Conservation (phyloP, 2,113 vertebrate species). For the Phrynocephalus versicolor region DNA sequence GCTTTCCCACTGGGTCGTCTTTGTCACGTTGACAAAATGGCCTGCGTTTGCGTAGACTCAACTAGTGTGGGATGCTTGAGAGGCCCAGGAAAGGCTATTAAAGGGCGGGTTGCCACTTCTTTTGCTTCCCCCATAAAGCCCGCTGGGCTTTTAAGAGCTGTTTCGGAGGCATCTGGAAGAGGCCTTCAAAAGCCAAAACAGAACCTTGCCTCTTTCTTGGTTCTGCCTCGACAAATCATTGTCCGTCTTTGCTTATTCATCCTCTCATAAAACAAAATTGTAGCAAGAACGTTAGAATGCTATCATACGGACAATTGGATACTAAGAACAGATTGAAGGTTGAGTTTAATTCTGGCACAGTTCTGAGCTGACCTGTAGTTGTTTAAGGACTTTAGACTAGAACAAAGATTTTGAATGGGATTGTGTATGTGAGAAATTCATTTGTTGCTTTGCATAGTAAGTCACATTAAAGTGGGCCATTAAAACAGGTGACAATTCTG, state of each 20-base stretch:
- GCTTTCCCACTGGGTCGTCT: conserved; percentile 17
- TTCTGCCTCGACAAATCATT: neutral
- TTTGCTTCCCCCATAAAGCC: no score
- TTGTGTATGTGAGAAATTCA: no score
- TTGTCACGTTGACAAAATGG: neutral
- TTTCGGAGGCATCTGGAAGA: neutral
- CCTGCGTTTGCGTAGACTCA: neutral
- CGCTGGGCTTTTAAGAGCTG: neutral
- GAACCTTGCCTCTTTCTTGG: neutral
- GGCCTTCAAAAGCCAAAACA: neutral
- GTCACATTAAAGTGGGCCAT: no score
- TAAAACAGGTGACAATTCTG: no score
- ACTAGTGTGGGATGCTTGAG: neutral
- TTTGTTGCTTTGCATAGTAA: no score
- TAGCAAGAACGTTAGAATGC: no score
- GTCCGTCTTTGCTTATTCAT: neutral
- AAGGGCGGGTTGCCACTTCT: neutral
- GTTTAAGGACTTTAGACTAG: neutral
- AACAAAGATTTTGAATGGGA: no score
- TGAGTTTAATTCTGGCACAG: neutral
- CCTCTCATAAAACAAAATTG: no score
- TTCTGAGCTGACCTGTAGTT: neutral
- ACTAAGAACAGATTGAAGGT: no score
- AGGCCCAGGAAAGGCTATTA: neutral
- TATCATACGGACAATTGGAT: no score